Evolutionary conservation across 2,113 vertebrate genomes (phyloP), one percentile per base, ranked within the genome.

Genomic region (Vanacampus margaritifer): DNA sequence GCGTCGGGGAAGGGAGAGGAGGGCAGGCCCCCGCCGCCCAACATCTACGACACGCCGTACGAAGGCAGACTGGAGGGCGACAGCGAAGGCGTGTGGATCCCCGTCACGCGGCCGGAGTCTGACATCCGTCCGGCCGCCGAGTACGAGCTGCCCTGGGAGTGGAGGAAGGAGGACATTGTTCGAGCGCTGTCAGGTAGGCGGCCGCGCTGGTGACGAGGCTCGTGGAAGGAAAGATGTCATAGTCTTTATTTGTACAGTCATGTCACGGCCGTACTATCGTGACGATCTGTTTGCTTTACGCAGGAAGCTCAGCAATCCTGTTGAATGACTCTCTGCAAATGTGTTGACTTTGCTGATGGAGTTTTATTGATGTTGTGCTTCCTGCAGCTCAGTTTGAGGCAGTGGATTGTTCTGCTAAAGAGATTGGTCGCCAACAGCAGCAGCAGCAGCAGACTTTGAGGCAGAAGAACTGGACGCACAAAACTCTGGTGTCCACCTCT

Each of bases 401-500:
- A 3, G 85, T 93, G 0, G 95, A 96, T 69, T 88, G 89, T 23
- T 76, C 82, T 16, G 45, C 69, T 58, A 95, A 91, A 82, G 95
- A 97, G 61, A 95, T 94, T 26, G 5, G 51, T 0, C 92, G 92
- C 46, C 84, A 84, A 50, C 81, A 81, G 64, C 79, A 75, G 41
- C 79, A 73, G 26, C 82, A 81, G 43, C 89, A 90, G 64, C 90
- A 88, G 28, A 88, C 85, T 48, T 88, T 91, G 3, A 92, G 94
- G 12, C 95, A 95, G 83, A 96, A 94, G 83, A 97, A 93, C 89
- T 97, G 95, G 95, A 95, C 90, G 48, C 86, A 92, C 61, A 98
- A 95, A 89, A 91, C 91, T 58, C 79, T 96, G 59, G 93, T 95
- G 9, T 67, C 3, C 64, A 65, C 46, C 65, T 87, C 58, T 3